Evolutionary conservation across 2,797 vertebrate genomes (phyloP).

Genomic region (Anniella stebbinsi): DNA sequence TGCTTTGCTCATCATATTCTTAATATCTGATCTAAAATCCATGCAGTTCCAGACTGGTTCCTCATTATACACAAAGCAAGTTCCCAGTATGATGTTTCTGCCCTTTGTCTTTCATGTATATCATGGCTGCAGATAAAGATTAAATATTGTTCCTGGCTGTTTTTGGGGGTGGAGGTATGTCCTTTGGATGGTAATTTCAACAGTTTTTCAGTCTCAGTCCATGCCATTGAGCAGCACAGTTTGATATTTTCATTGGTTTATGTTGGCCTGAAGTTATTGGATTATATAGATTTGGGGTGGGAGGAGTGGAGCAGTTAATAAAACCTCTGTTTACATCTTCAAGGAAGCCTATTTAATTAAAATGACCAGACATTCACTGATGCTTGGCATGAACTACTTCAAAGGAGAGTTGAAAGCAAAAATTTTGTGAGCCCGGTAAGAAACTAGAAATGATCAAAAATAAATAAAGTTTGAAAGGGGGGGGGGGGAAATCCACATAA

Average conservation of each 20-base stretch:
- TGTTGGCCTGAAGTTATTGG: conserved; percentile 2
- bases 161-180: background rate
- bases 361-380: rapidly evolving
- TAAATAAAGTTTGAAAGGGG: background rate
- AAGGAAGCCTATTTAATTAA: conserved; percentile 27
- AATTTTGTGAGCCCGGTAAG: background rate
- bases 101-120: rapidly evolving
- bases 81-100: conserved; percentile 37
- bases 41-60: background rate
- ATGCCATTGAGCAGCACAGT: background rate
- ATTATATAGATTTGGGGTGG: background rate
- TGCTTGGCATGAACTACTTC: background rate
- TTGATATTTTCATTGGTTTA: conserved; percentile 27
- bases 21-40: conserved; percentile 39
- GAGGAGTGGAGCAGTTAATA: background rate
- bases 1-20: background rate
- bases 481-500: rapidly evolving
- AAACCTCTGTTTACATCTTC: background rate
- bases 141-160: conserved; percentile 64
- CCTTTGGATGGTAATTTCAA: background rate
- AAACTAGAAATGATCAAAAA: background rate
- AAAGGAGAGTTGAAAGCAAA: conserved; percentile 2
- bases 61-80: conserved; percentile 25
- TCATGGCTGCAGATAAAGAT: conserved; percentile 42
- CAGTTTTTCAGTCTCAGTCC: conserved; percentile 31